Evolutionary conservation across 1,140 invertebrate species (phyloP).

Genomic region (Hypothenemus hampei): DNA sequence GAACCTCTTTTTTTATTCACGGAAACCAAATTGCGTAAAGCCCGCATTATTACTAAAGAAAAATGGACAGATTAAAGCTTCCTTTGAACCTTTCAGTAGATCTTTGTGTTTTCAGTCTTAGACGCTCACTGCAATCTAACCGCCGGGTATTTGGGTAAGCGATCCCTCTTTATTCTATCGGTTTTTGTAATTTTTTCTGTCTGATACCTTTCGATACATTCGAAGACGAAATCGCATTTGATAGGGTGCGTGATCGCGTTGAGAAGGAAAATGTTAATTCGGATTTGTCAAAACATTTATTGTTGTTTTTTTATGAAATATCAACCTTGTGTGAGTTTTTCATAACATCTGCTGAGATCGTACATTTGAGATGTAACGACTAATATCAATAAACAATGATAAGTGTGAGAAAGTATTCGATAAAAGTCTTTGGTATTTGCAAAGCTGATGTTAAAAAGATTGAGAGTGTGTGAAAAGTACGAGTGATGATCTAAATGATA

Average conservation of each 20-base stretch:
- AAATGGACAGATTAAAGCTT: constrained; percentile 24
- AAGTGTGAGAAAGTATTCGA: constrained; percentile 5
- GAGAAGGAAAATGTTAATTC: constrained; percentile 21
- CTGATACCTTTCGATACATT: constrained; percentile 18
- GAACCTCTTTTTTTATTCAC: constrained; percentile 22
- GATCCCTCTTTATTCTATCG: constrained; percentile 12
- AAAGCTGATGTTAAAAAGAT: neutral
- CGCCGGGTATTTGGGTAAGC: constrained; percentile 16
- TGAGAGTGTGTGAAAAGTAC: no score
- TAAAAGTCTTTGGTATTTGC: constrained; percentile 2
- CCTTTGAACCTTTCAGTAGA: constrained; percentile 14
- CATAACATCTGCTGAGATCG: neutral
- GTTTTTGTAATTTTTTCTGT: constrained; percentile 21
- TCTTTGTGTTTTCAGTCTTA: constrained; percentile 19
- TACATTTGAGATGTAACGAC: neutral
- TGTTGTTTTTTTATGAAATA: neutral
- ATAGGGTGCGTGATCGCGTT: constrained; percentile 5
- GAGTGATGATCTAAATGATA: no score
- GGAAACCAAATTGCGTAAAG: constrained; percentile 21
- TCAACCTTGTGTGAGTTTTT: neutral
- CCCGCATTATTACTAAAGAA: constrained; percentile 18
- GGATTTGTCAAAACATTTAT: constrained; percentile 30
- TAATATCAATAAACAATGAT: constrained; percentile 9
- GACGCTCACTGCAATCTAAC: neutral
- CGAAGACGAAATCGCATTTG: constrained; percentile 21